phyloP scores from a whole-genome alignment of 2,113 vertebrate genomes.

The Corythornis madagascariensis region DNA sequence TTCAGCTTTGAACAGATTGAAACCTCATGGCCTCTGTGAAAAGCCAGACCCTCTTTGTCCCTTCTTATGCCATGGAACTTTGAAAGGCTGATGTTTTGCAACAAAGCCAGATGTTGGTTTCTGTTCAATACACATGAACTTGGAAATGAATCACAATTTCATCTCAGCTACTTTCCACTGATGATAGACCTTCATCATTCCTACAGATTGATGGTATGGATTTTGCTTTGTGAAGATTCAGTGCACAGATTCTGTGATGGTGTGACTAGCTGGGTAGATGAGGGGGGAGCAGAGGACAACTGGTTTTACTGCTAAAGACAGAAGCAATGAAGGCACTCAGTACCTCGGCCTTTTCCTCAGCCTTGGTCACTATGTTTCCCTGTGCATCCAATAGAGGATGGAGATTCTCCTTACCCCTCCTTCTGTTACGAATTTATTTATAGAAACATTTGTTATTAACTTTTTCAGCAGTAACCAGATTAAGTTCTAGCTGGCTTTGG shows the following conservation, averaged over 20 bases:
- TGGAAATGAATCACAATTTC: not conserved
- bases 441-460: not conserved
- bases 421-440: not conserved
- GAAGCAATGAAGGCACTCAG: not conserved
- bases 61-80: not conserved
- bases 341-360: not conserved
- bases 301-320: not conserved
- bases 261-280: no score
- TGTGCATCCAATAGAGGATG: not conserved
- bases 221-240: conserved; percentile 15
- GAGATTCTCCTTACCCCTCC: not conserved
- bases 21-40: not conserved
- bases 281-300: not conserved
- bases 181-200: not conserved
- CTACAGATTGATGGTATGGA: not conserved
- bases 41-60: not conserved
- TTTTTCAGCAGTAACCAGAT: not conserved
- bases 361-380: not conserved
- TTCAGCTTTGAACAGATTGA: not conserved
- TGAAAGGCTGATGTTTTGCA: not conserved
- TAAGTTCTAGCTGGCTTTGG: not conserved
- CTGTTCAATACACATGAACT: not conserved
- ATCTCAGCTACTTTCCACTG: not conserved
- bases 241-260: not conserved
- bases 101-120: not conserved